Percentiles rank a stretch among this genome's conserved stretches.
These are phyloP conservation scores for Loriculus beryllinus DNA, from an alignment of 2,797 vertebrate species.

Conservation along the genomic window DNA sequence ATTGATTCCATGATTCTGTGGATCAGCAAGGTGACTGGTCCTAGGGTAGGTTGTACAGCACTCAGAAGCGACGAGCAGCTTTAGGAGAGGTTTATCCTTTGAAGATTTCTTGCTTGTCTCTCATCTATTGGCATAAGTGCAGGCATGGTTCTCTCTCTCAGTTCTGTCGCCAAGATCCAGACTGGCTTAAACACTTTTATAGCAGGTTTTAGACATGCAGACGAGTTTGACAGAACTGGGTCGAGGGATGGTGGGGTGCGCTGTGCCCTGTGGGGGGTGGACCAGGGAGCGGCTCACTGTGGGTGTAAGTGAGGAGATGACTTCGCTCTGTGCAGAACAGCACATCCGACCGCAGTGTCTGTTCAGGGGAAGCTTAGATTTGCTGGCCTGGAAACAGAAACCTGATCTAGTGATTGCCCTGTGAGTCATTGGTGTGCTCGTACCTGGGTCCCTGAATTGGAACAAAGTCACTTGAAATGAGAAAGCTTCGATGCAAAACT, in stretches of 20 bases:
- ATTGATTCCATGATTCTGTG: background rate
- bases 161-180: background rate
- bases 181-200: background rate
- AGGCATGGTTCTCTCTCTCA: accelerated
- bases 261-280: background rate
- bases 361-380: background rate
- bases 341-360: background rate
- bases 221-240: background rate
- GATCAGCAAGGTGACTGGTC: background rate
- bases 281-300: background rate
- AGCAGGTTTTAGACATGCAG: background rate
- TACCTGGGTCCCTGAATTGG: background rate
- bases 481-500: background rate
- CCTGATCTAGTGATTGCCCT: accelerated
- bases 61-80: accelerated
- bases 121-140: background rate
- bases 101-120: background rate
- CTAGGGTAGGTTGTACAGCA: background rate
- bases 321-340: background rate
- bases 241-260: background rate
- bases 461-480: background rate
- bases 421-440: background rate
- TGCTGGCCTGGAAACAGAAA: background rate
- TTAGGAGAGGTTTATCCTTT: background rate
- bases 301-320: background rate